phyloP scores from a whole-genome alignment of 2,797 vertebrate genomes.

The Mastacembelus armatus region DNA sequence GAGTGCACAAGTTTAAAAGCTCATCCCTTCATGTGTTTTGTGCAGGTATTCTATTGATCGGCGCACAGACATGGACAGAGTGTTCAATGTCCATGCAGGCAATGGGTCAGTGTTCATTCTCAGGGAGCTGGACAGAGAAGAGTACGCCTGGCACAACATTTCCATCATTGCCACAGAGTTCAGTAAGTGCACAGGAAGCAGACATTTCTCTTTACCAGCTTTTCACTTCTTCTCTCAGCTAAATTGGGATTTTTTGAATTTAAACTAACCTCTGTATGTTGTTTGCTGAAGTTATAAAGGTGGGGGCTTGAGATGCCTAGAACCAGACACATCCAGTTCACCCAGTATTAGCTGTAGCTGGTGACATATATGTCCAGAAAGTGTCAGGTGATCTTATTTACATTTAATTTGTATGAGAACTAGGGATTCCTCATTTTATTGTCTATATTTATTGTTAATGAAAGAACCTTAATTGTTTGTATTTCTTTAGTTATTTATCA shows the following conservation, averaged over 20 bases:
- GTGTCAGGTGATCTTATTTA: accelerated
- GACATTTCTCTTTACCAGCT: neutral
- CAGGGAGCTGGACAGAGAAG: conserved; percentile 92
- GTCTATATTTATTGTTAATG: no score
- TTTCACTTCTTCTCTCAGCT: conserved; percentile 10
- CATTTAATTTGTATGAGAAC: no score
- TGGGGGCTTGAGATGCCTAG: neutral
- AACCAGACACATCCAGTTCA: neutral
- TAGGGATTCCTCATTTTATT: no score
- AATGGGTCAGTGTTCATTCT: conserved; percentile 93
- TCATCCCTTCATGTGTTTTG: conserved; percentile 1
- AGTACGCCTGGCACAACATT: conserved; percentile 95
- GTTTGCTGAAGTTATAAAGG: conserved; percentile 1
- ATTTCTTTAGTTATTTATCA: neutral
- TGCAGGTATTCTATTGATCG: conserved; percentile 95
- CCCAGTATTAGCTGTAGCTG: conserved; percentile 5
- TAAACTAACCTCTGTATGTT: conserved; percentile 11
- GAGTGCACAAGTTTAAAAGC: neutral
- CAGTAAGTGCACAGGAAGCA: conserved; percentile 85
- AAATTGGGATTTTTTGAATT: conserved; percentile 42
- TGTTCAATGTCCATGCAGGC: conserved; percentile 93
- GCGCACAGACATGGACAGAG: conserved; percentile 94
- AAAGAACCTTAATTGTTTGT: no score
- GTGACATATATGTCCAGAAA: neutral
- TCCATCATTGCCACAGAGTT: conserved; percentile 93